Conservation (phyloP, 1,140 invertebrate genomes). For the Macrotrachela quadricornifera region DNA sequence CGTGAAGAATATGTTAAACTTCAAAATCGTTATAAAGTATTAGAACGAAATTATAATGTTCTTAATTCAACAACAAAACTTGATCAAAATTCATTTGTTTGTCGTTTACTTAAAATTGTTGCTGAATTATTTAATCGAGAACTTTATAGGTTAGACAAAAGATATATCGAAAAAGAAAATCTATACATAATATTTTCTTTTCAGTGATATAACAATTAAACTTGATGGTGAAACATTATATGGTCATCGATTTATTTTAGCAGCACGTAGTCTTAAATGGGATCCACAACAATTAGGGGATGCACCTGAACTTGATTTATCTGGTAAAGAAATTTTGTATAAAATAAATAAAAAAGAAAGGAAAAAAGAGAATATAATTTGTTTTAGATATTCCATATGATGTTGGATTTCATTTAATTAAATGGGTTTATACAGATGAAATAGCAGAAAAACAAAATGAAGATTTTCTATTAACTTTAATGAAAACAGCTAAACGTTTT, state of each 20-base stretch:
- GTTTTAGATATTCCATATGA: conserved; percentile 31
- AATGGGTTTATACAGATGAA: conserved; percentile 77
- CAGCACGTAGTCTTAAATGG: conserved; percentile 63
- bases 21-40: conserved; percentile 52
- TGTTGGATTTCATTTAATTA: conserved; percentile 50
- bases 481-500: conserved; percentile 56
- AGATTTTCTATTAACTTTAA: conserved; percentile 50
- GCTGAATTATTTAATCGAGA: conserved; percentile 53
- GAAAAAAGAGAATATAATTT: too few species aligned
- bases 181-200: not conserved
- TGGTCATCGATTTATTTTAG: conserved; percentile 68
- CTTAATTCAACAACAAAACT: conserved; percentile 39
- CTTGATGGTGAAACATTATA: conserved; percentile 44
- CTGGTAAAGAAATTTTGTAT: conserved; percentile 42
- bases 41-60: conserved; percentile 59
- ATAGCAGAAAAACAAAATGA: conserved; percentile 41
- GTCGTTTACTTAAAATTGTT: conserved; percentile 51
- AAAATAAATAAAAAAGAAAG: conserved; percentile 22
- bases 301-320: conserved; percentile 39
- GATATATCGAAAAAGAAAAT: not conserved
- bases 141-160: conserved; percentile 40
- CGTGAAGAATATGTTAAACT: conserved; percentile 74
- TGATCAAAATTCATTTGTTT: conserved; percentile 49
- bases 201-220: conserved; percentile 35
- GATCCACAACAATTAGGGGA: conserved; percentile 43